Base-by-base conservation (phyloP, 2,888 invertebrate genomes). In the Elysia crispata region DNA sequence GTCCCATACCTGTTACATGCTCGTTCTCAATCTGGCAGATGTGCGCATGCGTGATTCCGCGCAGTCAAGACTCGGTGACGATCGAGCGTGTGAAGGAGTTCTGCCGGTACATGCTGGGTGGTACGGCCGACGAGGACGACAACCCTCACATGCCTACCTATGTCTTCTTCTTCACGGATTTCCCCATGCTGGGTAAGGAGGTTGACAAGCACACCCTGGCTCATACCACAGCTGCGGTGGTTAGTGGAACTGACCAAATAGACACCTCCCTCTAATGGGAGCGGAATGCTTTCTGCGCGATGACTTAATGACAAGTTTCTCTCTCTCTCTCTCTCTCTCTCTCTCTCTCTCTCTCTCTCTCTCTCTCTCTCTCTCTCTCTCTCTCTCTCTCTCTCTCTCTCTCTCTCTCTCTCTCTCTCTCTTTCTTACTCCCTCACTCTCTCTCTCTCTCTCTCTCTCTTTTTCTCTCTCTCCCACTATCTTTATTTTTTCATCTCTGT, bases 71-170 rank as follows among this genome's bases (percentile, higher is more conserved):
- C 69, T 66, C 79, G 15, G 1, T 79, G 28, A 79, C 79, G 3
- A 79, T 79, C 28, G 79, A 79, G 33, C 54, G 79, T 0, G 79
- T 79, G 60, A 79, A 79, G 28, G 79, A 79, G 30, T 79, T 75
- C 30, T 79, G 79, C 31, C 79, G 79, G 15, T 79, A 79, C 60
- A 67, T 72, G 75, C 57, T 74, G 57, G 73, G 73, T 1, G 79
- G 79, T 1, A 74, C 74, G 5, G 70, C 28, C 25, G 74, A 79
- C 30, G 74, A 73, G 18, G 79, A 79, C 54, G 30, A 66, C 15
- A 74, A 79, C 33, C 74, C 79, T 0, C 79, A 79, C 67, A 79
- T 79, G 79, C 79, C 79, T 0, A 64, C 73, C n/a, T 79, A 74
- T 54, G 79, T 79, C 23, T 74, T 79, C 73, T 79, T 79, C 54